Conservation (phyloP, 1,140 invertebrate species). For the Leptonema lineaticorne region DNA sequence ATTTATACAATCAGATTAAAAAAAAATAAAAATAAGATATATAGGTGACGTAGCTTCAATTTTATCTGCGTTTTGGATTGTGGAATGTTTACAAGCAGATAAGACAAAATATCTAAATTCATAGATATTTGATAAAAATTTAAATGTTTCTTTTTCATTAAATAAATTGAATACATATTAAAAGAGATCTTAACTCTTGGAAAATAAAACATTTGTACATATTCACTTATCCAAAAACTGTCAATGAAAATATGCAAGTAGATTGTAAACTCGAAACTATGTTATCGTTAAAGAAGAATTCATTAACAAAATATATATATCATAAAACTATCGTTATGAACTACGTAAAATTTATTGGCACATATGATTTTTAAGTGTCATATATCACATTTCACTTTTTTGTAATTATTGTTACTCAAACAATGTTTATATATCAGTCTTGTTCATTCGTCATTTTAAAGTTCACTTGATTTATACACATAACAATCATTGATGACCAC, state of each 20-base stretch:
- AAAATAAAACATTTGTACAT: constrained; percentile 29
- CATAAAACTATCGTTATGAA: constrained; percentile 25
- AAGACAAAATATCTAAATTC: background rate
- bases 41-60: background rate
- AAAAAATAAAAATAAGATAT: too few species aligned
- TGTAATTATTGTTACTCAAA: too few species aligned
- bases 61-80: constrained; percentile 16
- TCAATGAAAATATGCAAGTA: constrained; percentile 22
- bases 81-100: constrained; percentile 25
- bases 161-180: background rate
- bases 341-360: constrained; percentile 39
- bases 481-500: constrained; percentile 52
- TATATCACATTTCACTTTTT: constrained; percentile 40
- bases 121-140: background rate
- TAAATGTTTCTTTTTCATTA: background rate
- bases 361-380: constrained; percentile 39
- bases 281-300: background rate
- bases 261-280: background rate
- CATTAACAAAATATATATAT: constrained; percentile 27
- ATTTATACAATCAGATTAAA: background rate
- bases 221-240: background rate
- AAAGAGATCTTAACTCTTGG: constrained; percentile 23
- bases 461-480: constrained; percentile 1
- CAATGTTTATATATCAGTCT: constrained; percentile 35
- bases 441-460: background rate